Base-by-base conservation (phyloP, 2,797 vertebrate genomes). In the Enteromius anoplus region DNA sequence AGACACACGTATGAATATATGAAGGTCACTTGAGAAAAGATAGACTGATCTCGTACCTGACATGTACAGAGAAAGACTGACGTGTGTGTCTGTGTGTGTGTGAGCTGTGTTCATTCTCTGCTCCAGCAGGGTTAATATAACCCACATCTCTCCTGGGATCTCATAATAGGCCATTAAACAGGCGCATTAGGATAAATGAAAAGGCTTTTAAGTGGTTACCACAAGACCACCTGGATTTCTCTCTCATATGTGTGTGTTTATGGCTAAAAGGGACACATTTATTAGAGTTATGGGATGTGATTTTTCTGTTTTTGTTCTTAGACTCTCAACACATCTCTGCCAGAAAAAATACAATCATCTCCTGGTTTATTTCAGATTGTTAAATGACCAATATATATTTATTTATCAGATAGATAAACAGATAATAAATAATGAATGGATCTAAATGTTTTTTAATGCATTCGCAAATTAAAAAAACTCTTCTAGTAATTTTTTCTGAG, bases 81-180 rank as follows among this genome's bases (percentile, higher is more conserved):
- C 70, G 80, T 23, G 68, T 70, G 68, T 42, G 66, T 69, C 34
- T 12, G 69, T 49, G 69, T 32, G 69, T 70, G 68, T 9, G 68
- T 3, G 66, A 66, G 69, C 76, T 85, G 85, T 75, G 71, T 71
- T 86, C 84, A 86, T 62, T 75, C 71, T 37, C 71, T 83, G 70
- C 75, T 83, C 87, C 55, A 88, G 86, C 90, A 87, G 86, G 88
- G 85, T 91, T 91, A 90, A 93, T 91, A 90, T 90, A 89, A 89
- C 80, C 88, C 79, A 85, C 82, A 87, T 75, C 80, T 93, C 94
- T 92, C 95, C 72, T 11, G 94, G 93, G 95, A 93, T 82, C 89
- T 90, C 92, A 94, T 95, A 94, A 95, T 95, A 93, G 95, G 88
- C 92, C 93, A 95, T 95, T 95, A 95, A 95, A 95, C 93, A 91